Conservation (phyloP, 1,140 invertebrate species). For the Lordiphosa stackelbergi region DNA sequence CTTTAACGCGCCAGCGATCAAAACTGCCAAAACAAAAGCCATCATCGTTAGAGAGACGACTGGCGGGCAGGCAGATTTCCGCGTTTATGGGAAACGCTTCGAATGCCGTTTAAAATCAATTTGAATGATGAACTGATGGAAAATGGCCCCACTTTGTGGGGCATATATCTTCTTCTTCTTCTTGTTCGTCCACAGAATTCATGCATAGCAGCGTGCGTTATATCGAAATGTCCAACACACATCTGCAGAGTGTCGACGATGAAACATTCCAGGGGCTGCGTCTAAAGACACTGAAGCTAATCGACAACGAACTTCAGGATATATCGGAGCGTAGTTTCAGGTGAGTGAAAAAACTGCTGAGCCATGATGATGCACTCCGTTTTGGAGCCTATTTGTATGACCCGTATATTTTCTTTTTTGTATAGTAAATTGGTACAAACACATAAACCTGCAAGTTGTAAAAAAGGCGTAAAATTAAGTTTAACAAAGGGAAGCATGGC, state of each 20-base stretch:
- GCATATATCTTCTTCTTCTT: constrained; percentile 14
- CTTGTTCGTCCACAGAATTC: constrained; percentile 69
- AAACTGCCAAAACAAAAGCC: constrained; percentile 72
- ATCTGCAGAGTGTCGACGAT: constrained; percentile 78
- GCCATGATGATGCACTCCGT: constrained; percentile 42
- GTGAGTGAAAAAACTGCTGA: constrained; percentile 58
- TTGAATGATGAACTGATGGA: constrained; percentile 68
- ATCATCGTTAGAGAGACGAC: constrained; percentile 59
- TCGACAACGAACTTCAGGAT: constrained; percentile 79
- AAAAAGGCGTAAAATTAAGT: constrained; percentile 75
- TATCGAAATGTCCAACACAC: constrained; percentile 79
- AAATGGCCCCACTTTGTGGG: constrained; percentile 6
- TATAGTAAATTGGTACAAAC: constrained; percentile 38
- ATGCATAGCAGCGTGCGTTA: constrained; percentile 77
- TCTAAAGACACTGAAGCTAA: constrained; percentile 79
- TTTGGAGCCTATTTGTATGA: constrained; percentile 51
- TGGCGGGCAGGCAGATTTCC: constrained; percentile 15
- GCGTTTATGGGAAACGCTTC: constrained; percentile 66
- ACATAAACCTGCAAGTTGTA: constrained; percentile 72
- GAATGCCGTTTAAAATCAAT: constrained; percentile 73
- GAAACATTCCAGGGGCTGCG: constrained; percentile 77
- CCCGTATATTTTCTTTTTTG: constrained; percentile 38
- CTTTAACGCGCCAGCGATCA: constrained; percentile 69
- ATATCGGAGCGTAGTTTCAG: constrained; percentile 77
- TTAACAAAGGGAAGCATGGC: constrained; percentile 55